Evolutionary conservation across 2,797 vertebrate species (phyloP).

Genomic region (Takifugu rubripes): DNA sequence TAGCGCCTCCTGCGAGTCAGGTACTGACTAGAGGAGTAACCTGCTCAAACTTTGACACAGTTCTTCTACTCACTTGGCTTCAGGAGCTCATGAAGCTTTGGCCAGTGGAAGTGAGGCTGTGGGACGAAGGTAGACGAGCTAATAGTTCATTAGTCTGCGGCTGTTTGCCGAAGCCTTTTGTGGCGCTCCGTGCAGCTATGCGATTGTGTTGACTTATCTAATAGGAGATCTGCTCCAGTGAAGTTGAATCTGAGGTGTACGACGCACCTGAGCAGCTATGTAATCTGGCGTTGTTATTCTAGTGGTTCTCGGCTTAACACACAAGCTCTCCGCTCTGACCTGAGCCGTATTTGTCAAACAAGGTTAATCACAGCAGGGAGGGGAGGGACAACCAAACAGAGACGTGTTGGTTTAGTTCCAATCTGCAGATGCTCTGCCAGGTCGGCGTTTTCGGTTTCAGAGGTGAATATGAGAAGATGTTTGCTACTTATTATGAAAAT

Average conservation of each 20-base stretch:
- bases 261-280: constrained; percentile 61
- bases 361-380: constrained; percentile 59
- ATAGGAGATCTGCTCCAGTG: constrained; percentile 64
- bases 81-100: too few species aligned
- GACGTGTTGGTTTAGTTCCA: constrained; percentile 56
- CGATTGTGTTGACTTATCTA: constrained; percentile 61
- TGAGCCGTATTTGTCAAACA: constrained; percentile 67
- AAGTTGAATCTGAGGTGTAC: constrained; percentile 61
- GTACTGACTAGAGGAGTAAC: neutral
- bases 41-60: neutral
- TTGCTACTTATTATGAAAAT: too few species aligned
- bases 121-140: neutral
- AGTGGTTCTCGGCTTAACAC: constrained; percentile 55
- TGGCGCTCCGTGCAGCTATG: constrained; percentile 19
- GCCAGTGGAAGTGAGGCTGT: too few species aligned
- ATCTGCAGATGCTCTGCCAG: constrained; percentile 26
- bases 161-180: constrained; percentile 26
- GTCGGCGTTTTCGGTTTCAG: neutral
- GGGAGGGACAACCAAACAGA: constrained; percentile 28
- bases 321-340: constrained; percentile 59
- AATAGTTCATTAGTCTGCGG: constrained; percentile 6
- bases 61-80: neutral
- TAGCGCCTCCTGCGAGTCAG: too few species aligned
- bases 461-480: too few species aligned
- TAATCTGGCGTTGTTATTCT: constrained; percentile 68